Base-by-base conservation (phyloP, 2,888 invertebrate genomes). In the Cryptosula pallasiana region DNA sequence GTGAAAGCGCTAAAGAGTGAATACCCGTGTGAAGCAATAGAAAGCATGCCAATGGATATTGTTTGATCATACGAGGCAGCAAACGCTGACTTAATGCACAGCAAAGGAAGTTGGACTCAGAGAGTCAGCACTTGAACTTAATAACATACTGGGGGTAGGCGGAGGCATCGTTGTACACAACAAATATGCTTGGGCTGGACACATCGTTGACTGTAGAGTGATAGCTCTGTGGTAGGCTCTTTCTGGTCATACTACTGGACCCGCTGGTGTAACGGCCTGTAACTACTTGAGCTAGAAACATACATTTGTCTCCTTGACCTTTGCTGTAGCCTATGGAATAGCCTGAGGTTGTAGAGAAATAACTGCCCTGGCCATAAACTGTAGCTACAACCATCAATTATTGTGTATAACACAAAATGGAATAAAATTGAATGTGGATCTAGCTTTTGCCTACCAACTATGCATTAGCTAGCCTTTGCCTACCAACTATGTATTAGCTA, bases 331-430 rank as follows among this genome's bases (percentile, higher is more conserved):
- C 23, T n/a, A 55, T 5, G 9, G 55, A 55, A 55, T 55, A 55
- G 16, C 3, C 55, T 16, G 55, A 55, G 5, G 55, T 55, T 5
- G 55, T 55, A 23, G 55, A 5, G 23, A 55, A 55, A n/a, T 55
- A 55, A 5, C 13, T 55, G 23, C 55, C 55, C 25, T 55, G 16
- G 23, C 55, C 55, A 55, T 55, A 55, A 20, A n/a, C 55, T 3
- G 55, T 55, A 20, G 55, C 55, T 55, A 55, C 16, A 55, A 55
- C n/a, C n/a, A n/a, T n/a, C n/a, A n/a, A n/a, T n/a, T n/a, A n/a
- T n/a, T n/a, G n/a, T n/a, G n/a, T n/a, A n/a, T n/a, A n/a, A n/a
- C n/a, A n/a, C n/a, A n/a, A n/a, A n/a, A n/a, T n/a, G n/a, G n/a
- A n/a, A n/a, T n/a, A n/a, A n/a, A n/a, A n/a, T n/a, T n/a, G n/a